Conservation (phyloP, 1,140 invertebrate species). For the Hesperophylax magnus region DNA sequence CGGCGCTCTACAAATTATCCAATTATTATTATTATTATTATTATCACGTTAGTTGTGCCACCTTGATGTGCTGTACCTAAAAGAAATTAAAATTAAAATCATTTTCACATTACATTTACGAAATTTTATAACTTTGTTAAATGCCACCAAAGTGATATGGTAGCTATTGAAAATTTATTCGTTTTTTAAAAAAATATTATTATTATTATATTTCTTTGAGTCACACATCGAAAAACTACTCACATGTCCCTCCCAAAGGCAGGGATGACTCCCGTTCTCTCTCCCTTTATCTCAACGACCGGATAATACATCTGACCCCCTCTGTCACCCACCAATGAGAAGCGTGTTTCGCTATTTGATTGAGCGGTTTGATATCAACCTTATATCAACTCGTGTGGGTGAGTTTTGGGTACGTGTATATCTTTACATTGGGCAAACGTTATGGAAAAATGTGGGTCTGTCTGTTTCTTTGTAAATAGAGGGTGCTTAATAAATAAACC, state of each 20-base stretch:
- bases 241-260: not conserved
- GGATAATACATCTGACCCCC: slow-evolving; percentile 31
- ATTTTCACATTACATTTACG: too few species aligned
- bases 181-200: not conserved
- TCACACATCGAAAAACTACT: slow-evolving; percentile 9
- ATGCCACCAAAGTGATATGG: too few species aligned
- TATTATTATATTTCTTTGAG: not conserved
- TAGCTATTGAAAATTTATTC: too few species aligned
- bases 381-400: not conserved
- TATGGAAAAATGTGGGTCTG: not conserved
- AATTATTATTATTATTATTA: too few species aligned
- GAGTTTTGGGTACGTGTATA: not conserved
- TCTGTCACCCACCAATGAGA: slow-evolving; percentile 16
- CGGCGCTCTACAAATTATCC: too few species aligned
- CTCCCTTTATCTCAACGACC: slow-evolving; percentile 43
- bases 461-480: not conserved
- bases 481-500: not conserved
- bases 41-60: too few species aligned
- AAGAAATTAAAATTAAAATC: too few species aligned
- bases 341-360: not conserved
- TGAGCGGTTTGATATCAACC: not conserved
- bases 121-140: too few species aligned
- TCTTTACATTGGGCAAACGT: too few species aligned
- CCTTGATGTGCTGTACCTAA: too few species aligned
- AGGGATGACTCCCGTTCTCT: slow-evolving; percentile 15